Conservation (phyloP, 2,888 invertebrate genomes). For the Argyresthia albistria region DNA sequence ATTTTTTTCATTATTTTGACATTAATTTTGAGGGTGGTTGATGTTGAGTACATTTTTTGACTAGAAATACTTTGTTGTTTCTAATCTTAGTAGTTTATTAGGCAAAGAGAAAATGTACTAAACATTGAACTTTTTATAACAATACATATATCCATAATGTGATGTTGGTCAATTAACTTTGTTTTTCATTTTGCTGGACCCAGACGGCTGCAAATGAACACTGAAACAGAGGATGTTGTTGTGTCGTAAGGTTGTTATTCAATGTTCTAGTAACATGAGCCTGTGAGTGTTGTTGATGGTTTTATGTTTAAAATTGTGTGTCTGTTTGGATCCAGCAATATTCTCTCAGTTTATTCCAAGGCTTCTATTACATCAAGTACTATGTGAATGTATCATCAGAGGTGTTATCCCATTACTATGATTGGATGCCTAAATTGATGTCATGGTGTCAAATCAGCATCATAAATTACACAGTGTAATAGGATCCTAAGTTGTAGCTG, state of each 20-base stretch:
- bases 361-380: too few relatives aligned
- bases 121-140: background rate
- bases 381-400: too few relatives aligned
- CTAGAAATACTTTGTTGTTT: background rate
- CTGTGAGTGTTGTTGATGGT: too few relatives aligned
- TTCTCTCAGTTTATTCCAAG: too few relatives aligned
- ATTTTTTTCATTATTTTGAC: conserved; percentile 2
- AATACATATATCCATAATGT: background rate
- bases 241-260: background rate
- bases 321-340: too few relatives aligned
- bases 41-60: conserved; percentile 3
- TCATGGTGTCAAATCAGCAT: too few relatives aligned
- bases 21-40: background rate
- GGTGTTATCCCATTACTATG: too few relatives aligned
- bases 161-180: conserved; percentile 1
- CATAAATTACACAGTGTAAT: too few relatives aligned
- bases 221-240: background rate
- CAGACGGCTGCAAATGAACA: background rate
- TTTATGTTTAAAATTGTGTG: too few relatives aligned
- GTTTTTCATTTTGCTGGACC: background rate
- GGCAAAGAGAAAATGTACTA: conserved; percentile 1
- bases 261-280: too few relatives aligned
- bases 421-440: too few relatives aligned
- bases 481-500: too few relatives aligned
- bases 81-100: conserved; percentile 1